phyloP scores from a whole-genome alignment of 2,113 vertebrate genomes.

The Amphiprion percula region DNA sequence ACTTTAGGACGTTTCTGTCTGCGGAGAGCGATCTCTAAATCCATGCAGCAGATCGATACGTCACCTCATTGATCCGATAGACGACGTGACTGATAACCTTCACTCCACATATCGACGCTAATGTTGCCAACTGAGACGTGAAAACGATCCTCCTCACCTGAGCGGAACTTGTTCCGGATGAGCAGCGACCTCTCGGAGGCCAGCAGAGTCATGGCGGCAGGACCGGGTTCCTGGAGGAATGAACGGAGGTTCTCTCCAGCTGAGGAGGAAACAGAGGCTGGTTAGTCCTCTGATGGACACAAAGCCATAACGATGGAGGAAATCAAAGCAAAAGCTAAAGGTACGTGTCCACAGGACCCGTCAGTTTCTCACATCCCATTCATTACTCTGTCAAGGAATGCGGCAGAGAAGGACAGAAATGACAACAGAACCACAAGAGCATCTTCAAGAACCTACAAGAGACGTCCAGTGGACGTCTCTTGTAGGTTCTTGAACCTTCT shows the following conservation, averaged over 20 bases:
- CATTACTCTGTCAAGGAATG: too few relatives aligned
- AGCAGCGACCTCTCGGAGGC: conserved; percentile 92
- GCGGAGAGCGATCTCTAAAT: conserved; percentile 34
- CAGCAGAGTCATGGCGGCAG: conserved; percentile 88
- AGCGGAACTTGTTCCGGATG: conserved; percentile 94
- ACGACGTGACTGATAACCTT: conserved; percentile 41
- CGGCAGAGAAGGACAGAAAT: too few relatives aligned
- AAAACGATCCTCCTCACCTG: conserved; percentile 84
- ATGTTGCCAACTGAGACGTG: conserved; percentile 30
- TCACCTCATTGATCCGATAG: conserved; percentile 38
- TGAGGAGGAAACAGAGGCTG: conserved; percentile 60
- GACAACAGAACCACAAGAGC: too few relatives aligned
- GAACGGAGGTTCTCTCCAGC: conserved; percentile 56
- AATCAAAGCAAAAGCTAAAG: conserved; percentile 42
- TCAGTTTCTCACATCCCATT: too few relatives aligned
- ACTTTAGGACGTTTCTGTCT: conserved; percentile 33
- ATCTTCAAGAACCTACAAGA: too few relatives aligned
- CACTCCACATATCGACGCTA: conserved; percentile 22
- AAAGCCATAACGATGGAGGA: conserved; percentile 69
- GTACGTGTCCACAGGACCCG: too few relatives aligned
- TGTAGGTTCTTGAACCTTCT: too few relatives aligned
- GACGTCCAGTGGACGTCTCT: too few relatives aligned
- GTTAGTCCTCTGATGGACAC: conserved; percentile 73
- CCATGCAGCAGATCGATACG: conserved; percentile 39
- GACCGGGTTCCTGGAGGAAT: conserved; percentile 68